Evolutionary conservation across 2,888 invertebrate genomes (phyloP).

Genomic region (Teinopalpus imperialis): DNA sequence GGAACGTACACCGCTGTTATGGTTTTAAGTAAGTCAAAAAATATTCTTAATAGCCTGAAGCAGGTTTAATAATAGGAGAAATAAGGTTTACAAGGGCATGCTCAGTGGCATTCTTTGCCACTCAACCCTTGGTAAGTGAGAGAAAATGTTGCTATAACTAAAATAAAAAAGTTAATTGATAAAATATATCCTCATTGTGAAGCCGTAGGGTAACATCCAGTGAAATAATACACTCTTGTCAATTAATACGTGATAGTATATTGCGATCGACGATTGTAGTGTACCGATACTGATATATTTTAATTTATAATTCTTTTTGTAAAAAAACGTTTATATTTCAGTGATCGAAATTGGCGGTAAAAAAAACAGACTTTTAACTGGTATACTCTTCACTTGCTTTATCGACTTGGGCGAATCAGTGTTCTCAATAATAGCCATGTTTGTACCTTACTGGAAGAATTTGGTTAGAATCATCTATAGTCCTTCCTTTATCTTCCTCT

Average conservation of each 20-base stretch:
- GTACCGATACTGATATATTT: no score
- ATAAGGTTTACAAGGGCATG: no score
- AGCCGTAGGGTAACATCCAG: no score
- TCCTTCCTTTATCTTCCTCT: slow-evolving; percentile 52
- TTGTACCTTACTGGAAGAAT: slow-evolving; percentile 59
- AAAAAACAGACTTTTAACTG: slow-evolving; percentile 51
- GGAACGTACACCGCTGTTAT: slow-evolving; percentile 54
- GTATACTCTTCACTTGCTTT: slow-evolving; percentile 55
- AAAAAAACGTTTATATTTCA: slow-evolving; percentile 40
- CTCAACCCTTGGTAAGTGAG: no score
- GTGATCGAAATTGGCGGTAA: slow-evolving; percentile 62
- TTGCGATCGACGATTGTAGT: no score
- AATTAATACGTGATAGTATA: no score
- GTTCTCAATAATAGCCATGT: slow-evolving; percentile 57
- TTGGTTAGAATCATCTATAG: slow-evolving; percentile 54
- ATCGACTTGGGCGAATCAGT: slow-evolving; percentile 58
- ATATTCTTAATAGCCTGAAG: neutral
- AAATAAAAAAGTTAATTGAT: neutral
- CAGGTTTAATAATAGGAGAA: no score
- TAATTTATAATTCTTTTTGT: neutral
- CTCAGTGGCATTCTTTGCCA: no score
- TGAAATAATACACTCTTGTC: no score
- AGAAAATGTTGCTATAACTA: no score
- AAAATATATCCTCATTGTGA: no score
- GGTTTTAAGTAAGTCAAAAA: slow-evolving; percentile 51